Evolutionary conservation across 2,113 vertebrate genomes (phyloP), one percentile per base, ranked within the genome.

Genomic region (Nanger granti): DNA sequence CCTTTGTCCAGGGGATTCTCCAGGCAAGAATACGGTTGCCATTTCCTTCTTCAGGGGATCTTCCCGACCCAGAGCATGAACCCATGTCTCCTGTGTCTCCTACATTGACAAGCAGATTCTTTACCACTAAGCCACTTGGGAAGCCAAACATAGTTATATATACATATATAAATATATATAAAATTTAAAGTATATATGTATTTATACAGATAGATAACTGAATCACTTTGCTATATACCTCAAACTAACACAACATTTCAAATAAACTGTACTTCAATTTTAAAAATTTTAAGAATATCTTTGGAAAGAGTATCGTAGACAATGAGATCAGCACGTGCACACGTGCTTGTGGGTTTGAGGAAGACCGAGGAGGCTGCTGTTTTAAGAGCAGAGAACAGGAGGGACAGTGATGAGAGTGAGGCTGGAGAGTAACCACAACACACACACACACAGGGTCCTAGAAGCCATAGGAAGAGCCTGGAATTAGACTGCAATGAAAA

Each of bases 401-500:
- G 18, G 3, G 10, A 49, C 15, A 29, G 1, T 8, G n/a, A n/a
- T 2, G 1, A 31, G 41, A 9, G 14, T 12, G 73, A 80, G 24
- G 20, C 2, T 54, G 55, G 14, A 83, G 54, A 22, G 26, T 1
- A 28, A 20, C 82, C 10, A 4, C 31, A 60, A 17, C 29, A 31
- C 37, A 4, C 5, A 9, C 3, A 1, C 52, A 52, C 10, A 52
- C 3, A 64, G 47, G 3, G 8, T 24, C 5, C 62, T 44, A 4
- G 2, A 41, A 62, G 41, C 91, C 41, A 11, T 1, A 18, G 79
- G 4, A 37, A 47, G 20, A 37, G 17, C 41, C n/a, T 17, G 12
- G 64, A 13, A n/a, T 55, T 73, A 22, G 54, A 87, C 11, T 12
- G 22, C 2, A 8, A 54, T 29, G 64, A 91, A 66, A 62, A 37